Evolutionary conservation across 2,888 invertebrate species (phyloP), one percentile per base, ranked within the genome.

Genomic region (Galerucella calmariensis): DNA sequence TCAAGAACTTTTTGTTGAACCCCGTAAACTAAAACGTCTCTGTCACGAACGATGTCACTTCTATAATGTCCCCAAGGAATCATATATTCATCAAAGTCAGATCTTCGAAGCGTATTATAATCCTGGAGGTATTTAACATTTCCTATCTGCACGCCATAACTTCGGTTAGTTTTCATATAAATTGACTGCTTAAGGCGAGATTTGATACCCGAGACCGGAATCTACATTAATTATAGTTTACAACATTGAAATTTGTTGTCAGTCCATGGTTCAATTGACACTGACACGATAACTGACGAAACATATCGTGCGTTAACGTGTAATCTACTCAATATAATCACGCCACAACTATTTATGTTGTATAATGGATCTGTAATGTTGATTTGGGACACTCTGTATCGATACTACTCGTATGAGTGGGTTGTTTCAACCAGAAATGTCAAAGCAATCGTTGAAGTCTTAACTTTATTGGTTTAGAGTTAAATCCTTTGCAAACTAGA

Each of bases 121-220:
- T 63, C 59, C 71, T 16, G 14, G 58, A 71, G 62, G 66, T 74
- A 67, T 67, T 71, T 56, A 71, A 67, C 67, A 63, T 70, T 71
- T 71, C 74, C 59, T 67, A 67, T 67, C 74, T 70, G 20, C 67
- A 71, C 65, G 48, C 71, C 51, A 53, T 67, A 71, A 71, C 35
- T 67, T 62, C 61, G 27, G 66, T 70, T 77, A 69, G 76, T 75
- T 76, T 77, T 78, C 73, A 76, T 78, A 78, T 75, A 76, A 78
- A 78, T 76, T 78, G 75, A 71, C 71, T 74, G 75, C 72, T 74
- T 74, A 75, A 66, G 48, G 61, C 44, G 65, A 67, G 69, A 44
- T 63, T 75, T 61, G 61, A 69, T 73, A 72, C 41, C 62, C 35
- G 20, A 56, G 46, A 63, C 51, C 58, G 48, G 62, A 27, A 62